Percentiles rank a stretch among this genome's conserved stretches.
Evolutionary conservation across 2,797 vertebrate species (phyloP).

Genomic region (Pagetopsis macropterus): DNA sequence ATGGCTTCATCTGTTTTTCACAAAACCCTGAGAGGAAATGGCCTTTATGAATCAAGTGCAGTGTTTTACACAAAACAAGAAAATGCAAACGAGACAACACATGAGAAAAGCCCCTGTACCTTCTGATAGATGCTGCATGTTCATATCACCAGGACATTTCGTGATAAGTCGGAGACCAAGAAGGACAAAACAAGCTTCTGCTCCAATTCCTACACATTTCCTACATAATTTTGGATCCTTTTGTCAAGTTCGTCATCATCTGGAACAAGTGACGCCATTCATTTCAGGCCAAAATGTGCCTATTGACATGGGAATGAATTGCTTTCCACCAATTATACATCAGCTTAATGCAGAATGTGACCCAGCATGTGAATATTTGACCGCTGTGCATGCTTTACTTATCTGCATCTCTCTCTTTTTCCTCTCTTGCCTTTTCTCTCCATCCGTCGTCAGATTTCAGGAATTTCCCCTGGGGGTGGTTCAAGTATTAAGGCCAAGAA

Average conservation of each 20-base stretch:
- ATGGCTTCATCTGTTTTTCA: constrained; percentile 39
- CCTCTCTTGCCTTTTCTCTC: constrained; percentile 51
- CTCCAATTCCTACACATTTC: constrained; percentile 24
- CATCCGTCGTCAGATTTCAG: constrained; percentile 74
- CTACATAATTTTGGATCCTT: constrained; percentile 58
- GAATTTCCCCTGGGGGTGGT: constrained; percentile 72
- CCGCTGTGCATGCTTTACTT: constrained; percentile 73
- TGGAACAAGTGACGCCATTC: constrained; percentile 74
- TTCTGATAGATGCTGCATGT: background rate
- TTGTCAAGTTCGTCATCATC: constrained; percentile 64
- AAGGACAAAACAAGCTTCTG: constrained; percentile 31
- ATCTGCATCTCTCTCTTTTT: constrained; percentile 66
- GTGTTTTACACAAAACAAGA: constrained; percentile 30
- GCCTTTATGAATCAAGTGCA: constrained; percentile 42
- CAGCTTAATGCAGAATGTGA: constrained; percentile 82
- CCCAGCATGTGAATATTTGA: constrained; percentile 82
- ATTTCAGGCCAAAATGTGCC: constrained; percentile 65
- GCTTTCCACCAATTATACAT: constrained; percentile 79
- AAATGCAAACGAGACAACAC: background rate
- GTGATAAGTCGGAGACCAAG: constrained; percentile 16
- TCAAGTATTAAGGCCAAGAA: constrained; percentile 56
- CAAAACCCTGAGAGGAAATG: constrained; percentile 41
- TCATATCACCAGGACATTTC: background rate
- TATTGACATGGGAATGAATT: constrained; percentile 74
- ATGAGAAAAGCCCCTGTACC: background rate